Percentiles rank a stretch among this genome's conserved stretches.
Evolutionary conservation across 2,797 vertebrate species (phyloP).

Genomic region (Vipera ursinii): DNA sequence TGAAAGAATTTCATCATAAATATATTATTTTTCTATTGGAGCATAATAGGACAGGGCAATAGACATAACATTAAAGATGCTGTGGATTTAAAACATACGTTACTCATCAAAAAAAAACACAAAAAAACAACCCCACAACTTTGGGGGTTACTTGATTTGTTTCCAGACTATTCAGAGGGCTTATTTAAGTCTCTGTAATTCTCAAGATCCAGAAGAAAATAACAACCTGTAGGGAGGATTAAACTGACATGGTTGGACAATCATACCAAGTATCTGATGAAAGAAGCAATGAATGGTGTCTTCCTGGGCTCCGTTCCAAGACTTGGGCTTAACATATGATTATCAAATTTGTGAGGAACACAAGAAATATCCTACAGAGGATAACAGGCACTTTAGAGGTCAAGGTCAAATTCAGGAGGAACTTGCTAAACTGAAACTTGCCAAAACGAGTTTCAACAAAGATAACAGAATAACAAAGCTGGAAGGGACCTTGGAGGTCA

Average conservation of each 20-base stretch:
- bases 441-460: not conserved
- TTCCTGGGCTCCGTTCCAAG: not conserved
- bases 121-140: too few species aligned
- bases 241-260: not conserved
- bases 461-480: not conserved
- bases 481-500: not conserved
- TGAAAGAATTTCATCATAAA: not conserved
- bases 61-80: not conserved
- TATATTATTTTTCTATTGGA: not conserved
- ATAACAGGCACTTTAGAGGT: not conserved
- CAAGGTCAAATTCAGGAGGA: not conserved
- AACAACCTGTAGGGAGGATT: not conserved
- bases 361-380: not conserved
- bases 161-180: not conserved
- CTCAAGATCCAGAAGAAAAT: not conserved
- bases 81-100: not conserved
- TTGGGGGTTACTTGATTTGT: not conserved
- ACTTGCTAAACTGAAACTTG: not conserved
- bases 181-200: not conserved
- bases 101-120: not conserved
- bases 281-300: not conserved
- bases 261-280: not conserved
- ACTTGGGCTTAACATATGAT: not conserved
- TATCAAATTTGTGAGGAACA: not conserved
- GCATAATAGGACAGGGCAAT: not conserved